A percentile compares a stretch with the other conserved stretches of the same genome.
phyloP scores from a whole-genome alignment of 2,888 invertebrate species.

The Pristionchus maxplancki region DNA sequence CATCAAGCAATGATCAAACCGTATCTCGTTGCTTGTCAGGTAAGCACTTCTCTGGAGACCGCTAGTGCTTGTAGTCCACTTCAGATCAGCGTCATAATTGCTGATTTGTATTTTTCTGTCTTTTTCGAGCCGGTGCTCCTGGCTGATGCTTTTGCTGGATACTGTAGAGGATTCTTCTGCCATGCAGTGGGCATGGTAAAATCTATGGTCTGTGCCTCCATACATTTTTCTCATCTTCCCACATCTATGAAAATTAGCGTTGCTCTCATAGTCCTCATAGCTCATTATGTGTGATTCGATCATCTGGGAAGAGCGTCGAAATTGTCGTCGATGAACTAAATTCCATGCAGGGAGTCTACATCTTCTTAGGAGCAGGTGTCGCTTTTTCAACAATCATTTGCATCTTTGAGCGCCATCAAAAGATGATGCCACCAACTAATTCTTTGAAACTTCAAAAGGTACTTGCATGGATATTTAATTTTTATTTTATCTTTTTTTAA shows the following conservation, averaged over 20 bases:
- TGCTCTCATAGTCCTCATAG: no score
- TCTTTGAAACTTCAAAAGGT: background rate
- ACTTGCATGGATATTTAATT: no score
- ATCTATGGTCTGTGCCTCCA: no score
- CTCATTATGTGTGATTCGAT: no score
- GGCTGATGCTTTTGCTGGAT: background rate
- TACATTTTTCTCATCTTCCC: no score
- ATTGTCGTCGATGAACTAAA: background rate
- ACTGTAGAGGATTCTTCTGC: background rate
- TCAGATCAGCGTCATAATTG: background rate
- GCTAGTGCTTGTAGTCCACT: no score
- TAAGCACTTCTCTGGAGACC: no score
- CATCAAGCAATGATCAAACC: background rate
- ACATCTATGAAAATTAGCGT: no score
- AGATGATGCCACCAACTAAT: background rate
- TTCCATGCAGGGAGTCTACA: background rate
- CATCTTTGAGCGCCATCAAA: background rate
- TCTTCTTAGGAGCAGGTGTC: background rate
- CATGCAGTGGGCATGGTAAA: no score
- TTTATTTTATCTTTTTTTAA: background rate
- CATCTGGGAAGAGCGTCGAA: no score
- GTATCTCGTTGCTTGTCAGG: background rate
- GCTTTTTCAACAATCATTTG: background rate
- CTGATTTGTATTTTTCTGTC: background rate
- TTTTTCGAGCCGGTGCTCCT: background rate